Percentiles rank a stretch among this genome's conserved stretches.
phyloP scores from a whole-genome alignment of 2,888 invertebrate genomes.

The Ditula angustiorana region DNA sequence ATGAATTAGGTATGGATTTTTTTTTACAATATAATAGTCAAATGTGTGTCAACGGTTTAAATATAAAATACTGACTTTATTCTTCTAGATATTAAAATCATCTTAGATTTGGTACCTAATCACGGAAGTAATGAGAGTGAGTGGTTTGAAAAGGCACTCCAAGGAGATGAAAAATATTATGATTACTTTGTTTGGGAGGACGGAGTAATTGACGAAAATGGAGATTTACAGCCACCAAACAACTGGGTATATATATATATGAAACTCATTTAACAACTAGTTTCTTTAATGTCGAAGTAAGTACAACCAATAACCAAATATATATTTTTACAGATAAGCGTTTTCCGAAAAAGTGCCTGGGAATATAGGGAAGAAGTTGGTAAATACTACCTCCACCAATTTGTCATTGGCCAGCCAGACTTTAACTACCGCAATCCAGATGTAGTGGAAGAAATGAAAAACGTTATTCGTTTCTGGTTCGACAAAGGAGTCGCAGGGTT shows the following conservation, averaged over 20 bases:
- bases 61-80: not conserved
- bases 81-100: conserved; percentile 82
- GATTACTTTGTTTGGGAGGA: conserved; percentile 92
- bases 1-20: conserved; percentile 80
- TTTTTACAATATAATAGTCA: too few species aligned
- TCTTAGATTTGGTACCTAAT: conserved; percentile 90
- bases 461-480: conserved; percentile 92
- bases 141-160: conserved; percentile 93
- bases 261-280: not conserved
- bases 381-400: conserved; percentile 91
- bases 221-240: conserved; percentile 86
- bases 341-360: conserved; percentile 91
- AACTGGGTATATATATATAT: conserved; percentile 87
- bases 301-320: not conserved
- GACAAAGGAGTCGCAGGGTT: conserved; percentile 95
- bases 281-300: not conserved
- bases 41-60: too few species aligned
- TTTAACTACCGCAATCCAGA: conserved; percentile 89
- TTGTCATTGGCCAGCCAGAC: conserved; percentile 90
- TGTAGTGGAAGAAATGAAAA: conserved; percentile 87
- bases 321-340: conserved; percentile 75
- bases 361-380: conserved; percentile 87
- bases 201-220: conserved; percentile 78
- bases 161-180: conserved; percentile 86
- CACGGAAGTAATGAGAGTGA: conserved; percentile 92